Evolutionary conservation across 2,113 vertebrate species (phyloP), one percentile per base, ranked within the genome.

Genomic region (Periophthalmus modestus): DNA sequence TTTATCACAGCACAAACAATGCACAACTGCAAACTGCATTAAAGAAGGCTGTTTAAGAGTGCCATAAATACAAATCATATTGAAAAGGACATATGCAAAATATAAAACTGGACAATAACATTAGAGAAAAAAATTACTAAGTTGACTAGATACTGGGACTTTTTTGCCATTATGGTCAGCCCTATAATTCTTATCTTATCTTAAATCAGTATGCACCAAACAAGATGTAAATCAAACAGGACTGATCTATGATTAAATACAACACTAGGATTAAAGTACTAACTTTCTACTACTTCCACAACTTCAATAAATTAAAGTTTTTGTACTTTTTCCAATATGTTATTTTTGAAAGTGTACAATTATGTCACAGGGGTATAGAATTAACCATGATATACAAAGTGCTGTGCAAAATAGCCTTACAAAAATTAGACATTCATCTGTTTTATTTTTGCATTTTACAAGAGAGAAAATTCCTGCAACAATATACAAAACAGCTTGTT

Each of bases 1-100:
- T 11, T 2, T 33, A 52, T 57, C 73, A 57, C 55, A 65, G 59
- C 55, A 59, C 34, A 72, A 62, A 50, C 21, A 63, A 23, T 74
- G 50, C n/a, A 65, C 19, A 57, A 34, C n/a, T 0, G 43, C 24
- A 71, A 68, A 43, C 65, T 76, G 59, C 16, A 65, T 46, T 57
- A 58, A 39, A 33, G 24, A 74, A 74, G 36, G 52, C 50, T 52
- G 68, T 52, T 71, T 5, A n/a, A 39, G 55, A 13, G 58, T 18
- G 33, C 13, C 5, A 28, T 52, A 69, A 24, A 33, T 24, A 4
- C 39, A 61, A 33, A 24, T 15, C 21, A 57, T 23, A 23, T 57
- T 23, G n/a, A 57, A 23, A 3, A 23, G 11, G 55, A 15, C 24
- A 28, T 23, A 57, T 23, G 12, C 11, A 28, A 59, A 59, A 59